Percentiles rank a stretch among this genome's conserved stretches.
phyloP scores from a whole-genome alignment of 2,113 vertebrate species.

The Larimichthys polyactis region DNA sequence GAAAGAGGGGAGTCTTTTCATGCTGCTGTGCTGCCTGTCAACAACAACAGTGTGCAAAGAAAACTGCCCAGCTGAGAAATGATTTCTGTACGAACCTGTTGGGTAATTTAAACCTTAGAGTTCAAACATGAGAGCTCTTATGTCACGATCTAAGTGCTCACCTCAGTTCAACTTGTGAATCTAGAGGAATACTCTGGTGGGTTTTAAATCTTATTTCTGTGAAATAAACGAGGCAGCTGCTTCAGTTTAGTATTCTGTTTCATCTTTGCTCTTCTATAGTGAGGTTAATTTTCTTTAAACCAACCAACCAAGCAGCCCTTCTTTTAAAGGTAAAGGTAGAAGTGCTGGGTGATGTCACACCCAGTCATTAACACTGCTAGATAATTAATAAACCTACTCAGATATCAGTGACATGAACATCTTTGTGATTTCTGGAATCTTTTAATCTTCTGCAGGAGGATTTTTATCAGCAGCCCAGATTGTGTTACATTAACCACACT shows the following conservation, averaged over 20 bases:
- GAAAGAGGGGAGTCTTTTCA: neutral
- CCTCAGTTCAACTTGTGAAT: constrained; percentile 18
- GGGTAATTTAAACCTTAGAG: constrained; percentile 8
- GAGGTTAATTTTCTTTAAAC: constrained; percentile 23
- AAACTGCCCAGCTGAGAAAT: constrained; percentile 16
- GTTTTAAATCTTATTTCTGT: constrained; percentile 11
- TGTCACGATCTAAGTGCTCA: neutral
- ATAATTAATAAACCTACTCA: neutral
- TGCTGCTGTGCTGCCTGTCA: neutral
- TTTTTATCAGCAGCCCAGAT: constrained; percentile 6
- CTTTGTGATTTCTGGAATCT: neutral
- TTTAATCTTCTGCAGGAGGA: neutral
- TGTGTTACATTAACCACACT: neutral
- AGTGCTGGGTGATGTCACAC: constrained; percentile 15
- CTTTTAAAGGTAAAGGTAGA: neutral
- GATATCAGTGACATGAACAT: neutral
- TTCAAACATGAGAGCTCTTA: constrained; percentile 4
- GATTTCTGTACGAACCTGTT: constrained; percentile 31
- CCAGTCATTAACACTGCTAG: constrained; percentile 11
- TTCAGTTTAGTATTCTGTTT: constrained; percentile 40
- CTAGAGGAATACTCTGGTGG: neutral
- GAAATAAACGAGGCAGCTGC: constrained; percentile 34
- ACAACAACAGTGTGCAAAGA: neutral
- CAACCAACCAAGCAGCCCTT: neutral
- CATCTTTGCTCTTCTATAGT: constrained; percentile 12